These are phyloP conservation scores for Pachliopta kotzebuea DNA, from an alignment of 2,888 invertebrate species.

Conservation along the genomic window DNA sequence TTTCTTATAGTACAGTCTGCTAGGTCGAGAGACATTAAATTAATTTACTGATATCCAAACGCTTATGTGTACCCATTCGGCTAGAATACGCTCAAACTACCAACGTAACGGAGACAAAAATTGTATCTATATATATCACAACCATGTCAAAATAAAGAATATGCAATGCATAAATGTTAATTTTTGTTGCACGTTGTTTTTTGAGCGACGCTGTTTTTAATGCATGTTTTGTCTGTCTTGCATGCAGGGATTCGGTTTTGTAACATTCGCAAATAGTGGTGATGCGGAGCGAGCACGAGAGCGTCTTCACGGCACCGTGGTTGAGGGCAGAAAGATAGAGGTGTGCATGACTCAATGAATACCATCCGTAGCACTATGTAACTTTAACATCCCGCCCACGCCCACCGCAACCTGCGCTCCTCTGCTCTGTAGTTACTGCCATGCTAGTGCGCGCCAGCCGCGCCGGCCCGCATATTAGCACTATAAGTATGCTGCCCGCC, in stretches of 20 bases:
- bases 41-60: constrained; percentile 74
- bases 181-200: constrained; percentile 89
- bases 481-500: constrained; percentile 60
- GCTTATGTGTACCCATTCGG: constrained; percentile 79
- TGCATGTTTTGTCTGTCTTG: constrained; percentile 98
- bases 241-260: constrained; percentile 99
- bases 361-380: constrained; percentile 82
- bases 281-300: constrained; percentile 99
- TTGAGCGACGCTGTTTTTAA: constrained; percentile 91
- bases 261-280: constrained; percentile 99
- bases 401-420: constrained; percentile 78
- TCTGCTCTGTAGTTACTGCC: constrained; percentile 80
- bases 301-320: constrained; percentile 99
- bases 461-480: constrained; percentile 56
- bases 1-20: constrained; percentile 65
- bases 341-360: constrained; percentile 95
- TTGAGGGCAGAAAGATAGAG: constrained; percentile 99
- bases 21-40: constrained; percentile 68
- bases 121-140: constrained; percentile 73
- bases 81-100: constrained; percentile 80
- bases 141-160: constrained; percentile 75
- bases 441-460: constrained; percentile 64
- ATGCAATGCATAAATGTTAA: constrained; percentile 83
- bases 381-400: constrained; percentile 83
- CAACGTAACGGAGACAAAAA: constrained; percentile 74